These are phyloP conservation scores for Dromas ardeola DNA, from an alignment of 2,113 vertebrate species.

Conservation along the genomic window DNA sequence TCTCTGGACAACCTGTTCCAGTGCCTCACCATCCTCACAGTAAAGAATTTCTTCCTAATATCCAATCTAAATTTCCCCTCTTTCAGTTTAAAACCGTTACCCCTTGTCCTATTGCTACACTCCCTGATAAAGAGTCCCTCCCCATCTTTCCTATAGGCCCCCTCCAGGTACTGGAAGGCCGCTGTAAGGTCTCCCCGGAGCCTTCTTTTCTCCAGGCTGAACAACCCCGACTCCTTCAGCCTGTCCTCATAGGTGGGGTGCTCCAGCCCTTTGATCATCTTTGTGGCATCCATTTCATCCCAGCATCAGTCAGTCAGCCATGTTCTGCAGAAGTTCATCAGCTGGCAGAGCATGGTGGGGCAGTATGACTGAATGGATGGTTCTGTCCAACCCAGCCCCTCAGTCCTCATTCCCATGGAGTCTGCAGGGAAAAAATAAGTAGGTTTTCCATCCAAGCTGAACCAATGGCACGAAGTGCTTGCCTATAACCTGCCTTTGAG, in stretches of 20 bases:
- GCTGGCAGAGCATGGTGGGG: rapidly evolving
- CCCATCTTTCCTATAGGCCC: background rate
- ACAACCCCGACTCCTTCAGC: background rate
- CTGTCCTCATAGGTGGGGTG: background rate
- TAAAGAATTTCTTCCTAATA: background rate
- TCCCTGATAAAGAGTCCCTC: background rate
- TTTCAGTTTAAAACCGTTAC: background rate
- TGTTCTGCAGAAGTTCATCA: background rate
- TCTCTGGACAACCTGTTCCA: background rate
- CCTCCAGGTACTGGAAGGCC: background rate
- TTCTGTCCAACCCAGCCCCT: background rate
- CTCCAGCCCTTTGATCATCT: background rate
- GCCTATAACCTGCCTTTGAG: background rate
- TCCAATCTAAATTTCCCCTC: background rate
- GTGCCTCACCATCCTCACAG: background rate
- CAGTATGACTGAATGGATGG: rapidly evolving
- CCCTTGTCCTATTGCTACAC: background rate
- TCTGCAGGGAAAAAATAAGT: background rate
- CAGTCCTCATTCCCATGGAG: background rate
- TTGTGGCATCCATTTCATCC: background rate
- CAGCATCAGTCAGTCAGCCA: background rate
- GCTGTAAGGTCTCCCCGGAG: background rate
- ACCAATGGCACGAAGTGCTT: no score
- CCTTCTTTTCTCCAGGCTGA: background rate
- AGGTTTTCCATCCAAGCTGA: background rate